Evolutionary conservation across 2,888 invertebrate species (phyloP).

Genomic region (Eilema depressum): DNA sequence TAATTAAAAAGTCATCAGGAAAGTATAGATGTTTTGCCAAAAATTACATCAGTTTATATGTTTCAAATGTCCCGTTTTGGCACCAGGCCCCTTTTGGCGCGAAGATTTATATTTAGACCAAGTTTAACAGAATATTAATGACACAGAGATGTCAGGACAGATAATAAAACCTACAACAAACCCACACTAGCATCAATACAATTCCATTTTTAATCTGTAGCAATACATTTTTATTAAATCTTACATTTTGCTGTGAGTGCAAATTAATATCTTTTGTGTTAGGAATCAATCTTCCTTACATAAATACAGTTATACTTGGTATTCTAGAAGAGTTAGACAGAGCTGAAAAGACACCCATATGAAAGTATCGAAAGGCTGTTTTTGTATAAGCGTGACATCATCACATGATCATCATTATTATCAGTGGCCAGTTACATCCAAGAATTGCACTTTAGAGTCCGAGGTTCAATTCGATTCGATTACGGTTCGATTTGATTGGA

Average conservation of each 20-base stretch:
- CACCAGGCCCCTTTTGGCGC: neutral
- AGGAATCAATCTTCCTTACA: too few species aligned
- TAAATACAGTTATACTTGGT: too few species aligned
- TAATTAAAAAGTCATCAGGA: neutral
- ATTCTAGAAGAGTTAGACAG: too few species aligned
- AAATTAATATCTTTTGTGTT: neutral
- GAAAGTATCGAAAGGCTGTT: too few species aligned
- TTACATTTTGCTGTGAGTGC: neutral
- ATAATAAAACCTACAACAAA: conserved; percentile 14
- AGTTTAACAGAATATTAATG: conserved; percentile 15
- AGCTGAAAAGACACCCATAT: too few species aligned
- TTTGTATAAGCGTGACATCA: too few species aligned
- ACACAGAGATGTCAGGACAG: conserved; percentile 10
- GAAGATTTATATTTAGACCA: conserved; percentile 3
- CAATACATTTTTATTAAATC: neutral
- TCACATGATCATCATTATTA: too few species aligned
- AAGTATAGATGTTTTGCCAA: conserved; percentile 6
- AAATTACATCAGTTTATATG: neutral
- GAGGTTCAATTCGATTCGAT: too few species aligned
- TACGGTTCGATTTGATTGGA: too few species aligned
- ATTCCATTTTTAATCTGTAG: neutral
- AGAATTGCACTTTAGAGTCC: too few species aligned
- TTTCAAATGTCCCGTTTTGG: neutral
- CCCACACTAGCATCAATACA: conserved; percentile 15
- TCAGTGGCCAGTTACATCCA: too few species aligned